A percentile compares a stretch with the other conserved stretches of the same genome.
phyloP scores from a whole-genome alignment of 2,113 vertebrate species.

The Erythrolamprus reginae region DNA sequence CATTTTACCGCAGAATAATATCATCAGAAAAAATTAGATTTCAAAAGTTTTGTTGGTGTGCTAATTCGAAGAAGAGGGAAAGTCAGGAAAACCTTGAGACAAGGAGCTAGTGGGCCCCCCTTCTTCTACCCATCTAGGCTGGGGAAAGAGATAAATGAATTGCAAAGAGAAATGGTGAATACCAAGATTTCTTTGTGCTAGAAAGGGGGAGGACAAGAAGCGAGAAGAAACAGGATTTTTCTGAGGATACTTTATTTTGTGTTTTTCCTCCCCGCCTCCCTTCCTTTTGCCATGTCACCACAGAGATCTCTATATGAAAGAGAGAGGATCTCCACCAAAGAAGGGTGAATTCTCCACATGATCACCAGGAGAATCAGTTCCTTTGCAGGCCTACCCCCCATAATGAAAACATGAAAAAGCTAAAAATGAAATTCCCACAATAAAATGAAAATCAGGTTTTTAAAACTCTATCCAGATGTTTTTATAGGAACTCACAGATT shows the following conservation, averaged over 20 bases:
- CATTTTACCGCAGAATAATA: not conserved
- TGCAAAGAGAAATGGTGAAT: not conserved
- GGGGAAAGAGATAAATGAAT: not conserved
- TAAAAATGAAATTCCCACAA: not conserved
- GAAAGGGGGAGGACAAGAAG: not conserved
- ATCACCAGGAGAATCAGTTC: not conserved
- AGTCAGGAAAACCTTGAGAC: not conserved
- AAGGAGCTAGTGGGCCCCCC: not conserved
- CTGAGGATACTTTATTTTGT: not conserved
- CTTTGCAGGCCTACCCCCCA: not conserved
- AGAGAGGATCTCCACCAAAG: not conserved
- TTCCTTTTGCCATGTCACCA: not conserved
- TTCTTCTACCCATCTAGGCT: not conserved
- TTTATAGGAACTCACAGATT: not conserved
- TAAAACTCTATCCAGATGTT: not conserved
- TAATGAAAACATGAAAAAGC: not conserved
- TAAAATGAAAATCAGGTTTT: not conserved
- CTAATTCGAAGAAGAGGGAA: not conserved
- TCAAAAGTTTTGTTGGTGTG: not conserved
- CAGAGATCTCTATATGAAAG: not conserved
- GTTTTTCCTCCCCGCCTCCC: not conserved
- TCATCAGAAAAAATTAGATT: not conserved
- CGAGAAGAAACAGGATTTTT: not conserved
- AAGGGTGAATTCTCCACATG: not conserved
- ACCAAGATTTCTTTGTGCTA: not conserved